phyloP scores from a whole-genome alignment of 2,797 vertebrate genomes.

The Poliocrania exsul region DNA sequence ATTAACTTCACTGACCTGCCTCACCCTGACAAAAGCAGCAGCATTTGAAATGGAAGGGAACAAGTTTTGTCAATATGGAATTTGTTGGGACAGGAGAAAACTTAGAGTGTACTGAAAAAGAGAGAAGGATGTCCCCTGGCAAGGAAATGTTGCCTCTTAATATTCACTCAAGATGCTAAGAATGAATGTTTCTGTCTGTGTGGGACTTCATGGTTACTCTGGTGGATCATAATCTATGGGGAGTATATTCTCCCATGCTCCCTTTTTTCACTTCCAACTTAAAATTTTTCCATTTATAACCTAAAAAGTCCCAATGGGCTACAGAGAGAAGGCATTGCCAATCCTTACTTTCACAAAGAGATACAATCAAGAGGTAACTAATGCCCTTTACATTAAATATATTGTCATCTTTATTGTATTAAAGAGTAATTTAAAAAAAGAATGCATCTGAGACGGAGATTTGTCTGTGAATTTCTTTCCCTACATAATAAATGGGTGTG shows the following conservation, averaged over 20 bases:
- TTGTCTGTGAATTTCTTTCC: background rate
- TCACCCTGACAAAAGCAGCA: background rate
- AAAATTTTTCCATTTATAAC: background rate
- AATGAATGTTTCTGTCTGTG: background rate
- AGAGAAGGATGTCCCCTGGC: background rate
- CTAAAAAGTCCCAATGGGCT: background rate
- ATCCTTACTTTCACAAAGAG: background rate
- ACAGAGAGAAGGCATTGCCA: background rate
- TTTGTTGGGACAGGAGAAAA: background rate
- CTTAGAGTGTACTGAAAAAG: background rate
- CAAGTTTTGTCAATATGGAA: background rate
- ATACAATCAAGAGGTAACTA: background rate
- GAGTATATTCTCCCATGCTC: accelerated
- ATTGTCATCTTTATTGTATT: background rate
- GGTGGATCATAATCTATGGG: background rate
- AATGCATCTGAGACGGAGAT: background rate
- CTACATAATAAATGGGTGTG: background rate
- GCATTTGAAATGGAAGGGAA: background rate
- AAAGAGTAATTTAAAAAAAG: background rate
- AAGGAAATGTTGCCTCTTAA: background rate
- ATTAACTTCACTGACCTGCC: background rate
- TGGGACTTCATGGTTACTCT: background rate
- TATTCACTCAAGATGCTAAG: background rate
- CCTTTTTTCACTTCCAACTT: background rate
- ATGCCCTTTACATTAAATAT: background rate